phyloP scores from a whole-genome alignment of 2,888 invertebrate species.

The Leucophora obtusa region DNA sequence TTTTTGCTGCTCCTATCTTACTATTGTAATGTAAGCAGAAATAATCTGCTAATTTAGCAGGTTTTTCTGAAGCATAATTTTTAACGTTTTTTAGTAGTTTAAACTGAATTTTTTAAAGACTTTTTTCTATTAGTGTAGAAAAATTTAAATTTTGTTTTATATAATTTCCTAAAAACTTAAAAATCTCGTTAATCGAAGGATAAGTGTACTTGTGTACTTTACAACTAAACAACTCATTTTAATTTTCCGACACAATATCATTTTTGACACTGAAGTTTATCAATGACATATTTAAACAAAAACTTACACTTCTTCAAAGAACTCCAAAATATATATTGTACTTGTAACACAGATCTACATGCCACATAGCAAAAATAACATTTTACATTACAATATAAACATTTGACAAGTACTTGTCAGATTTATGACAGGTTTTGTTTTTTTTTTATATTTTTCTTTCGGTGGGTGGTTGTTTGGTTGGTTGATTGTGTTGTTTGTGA shows the following conservation, averaged over 20 bases:
- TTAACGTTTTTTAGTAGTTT: no score
- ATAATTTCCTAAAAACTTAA: no score
- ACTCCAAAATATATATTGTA: background rate
- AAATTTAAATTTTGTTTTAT: no score
- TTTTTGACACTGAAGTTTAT: constrained; percentile 51
- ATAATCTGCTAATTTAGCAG: no score
- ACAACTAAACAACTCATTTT: constrained; percentile 45
- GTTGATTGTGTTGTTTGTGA: constrained; percentile 11
- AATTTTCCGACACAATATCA: constrained; percentile 49
- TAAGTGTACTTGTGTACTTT: background rate
- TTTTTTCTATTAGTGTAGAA: no score
- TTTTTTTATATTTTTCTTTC: constrained; percentile 19
- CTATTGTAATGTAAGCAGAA: no score
- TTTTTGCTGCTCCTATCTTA: no score
- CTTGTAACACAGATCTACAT: background rate
- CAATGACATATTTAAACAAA: constrained; percentile 36
- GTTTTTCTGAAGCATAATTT: no score
- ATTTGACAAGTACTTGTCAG: constrained; percentile 62
- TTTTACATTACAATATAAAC: constrained; percentile 34
- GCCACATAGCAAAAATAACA: background rate
- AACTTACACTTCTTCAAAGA: constrained; percentile 7
- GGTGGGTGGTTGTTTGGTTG: constrained; percentile 10
- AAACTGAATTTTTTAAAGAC: no score
- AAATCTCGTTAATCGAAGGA: no score
- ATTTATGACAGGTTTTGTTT: constrained; percentile 54